Base-by-base conservation (phyloP, 2,888 invertebrate genomes). In the Lycaena phlaeas region DNA sequence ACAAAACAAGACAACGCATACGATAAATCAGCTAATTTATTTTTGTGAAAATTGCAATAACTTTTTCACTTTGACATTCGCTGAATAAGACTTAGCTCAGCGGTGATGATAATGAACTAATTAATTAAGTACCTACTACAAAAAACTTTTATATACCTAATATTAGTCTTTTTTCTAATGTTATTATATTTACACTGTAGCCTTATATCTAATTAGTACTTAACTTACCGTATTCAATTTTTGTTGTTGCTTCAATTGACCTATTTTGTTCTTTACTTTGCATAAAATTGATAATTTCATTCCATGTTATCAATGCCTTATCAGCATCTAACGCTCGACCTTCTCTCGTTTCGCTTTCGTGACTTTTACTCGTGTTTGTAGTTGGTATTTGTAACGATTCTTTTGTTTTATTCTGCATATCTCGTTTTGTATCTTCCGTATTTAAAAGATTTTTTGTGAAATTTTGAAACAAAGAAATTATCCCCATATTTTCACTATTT, bases 401-500 rank as follows among this genome's bases (percentile, higher is more conserved):
- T 53, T 77, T 77, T 15, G 81, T 63, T 34, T 69, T 67, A 49
- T 65, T 78, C 11, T 10, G 6, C 4, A 11, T 22, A 18, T 40
- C 26, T n/a, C 11, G 14, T 17, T 75, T 76, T n/a, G 39, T 42
- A 11, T 57, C 51, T 11, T 54, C 52, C 38, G 52, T 54, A 45
- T 73, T 72, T 4, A 34, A 4, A 11, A 12, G 18, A 18, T n/a
- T 34, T 47, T 77, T 79, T 1, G 85, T 84, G 38, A 85, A 81
- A 56, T 88, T 87, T 51, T 86, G 84, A 50, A 89, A 88, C 30
- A 89, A 74, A 12, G 89, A 87, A 51, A 88, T 85, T 43, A 89
- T 87, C 38, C 89, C 88, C 70, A 88, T 82, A 54, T 87, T 88
- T 59, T 88, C 88, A 27, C 75, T 74, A 48, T 82, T 74, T 52